Evolutionary conservation across 1,140 invertebrate species (phyloP).

Genomic region (Magallana angulata): DNA sequence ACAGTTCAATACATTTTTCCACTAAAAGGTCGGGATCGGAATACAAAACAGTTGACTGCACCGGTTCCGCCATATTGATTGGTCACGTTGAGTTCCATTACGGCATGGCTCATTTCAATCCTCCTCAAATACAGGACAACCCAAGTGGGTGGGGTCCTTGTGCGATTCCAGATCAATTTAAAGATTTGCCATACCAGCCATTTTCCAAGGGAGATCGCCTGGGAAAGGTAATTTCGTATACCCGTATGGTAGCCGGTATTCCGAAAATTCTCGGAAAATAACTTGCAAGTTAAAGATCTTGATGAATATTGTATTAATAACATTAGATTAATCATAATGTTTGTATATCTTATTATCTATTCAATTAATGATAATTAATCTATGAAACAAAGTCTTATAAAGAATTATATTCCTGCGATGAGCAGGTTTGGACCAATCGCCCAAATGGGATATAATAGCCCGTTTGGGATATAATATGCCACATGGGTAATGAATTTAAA

Average conservation of each 20-base stretch:
- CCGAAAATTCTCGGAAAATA: no score
- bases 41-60: neutral
- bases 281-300: no score
- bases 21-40: conserved; percentile 4
- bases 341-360: no score
- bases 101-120: conserved; percentile 75
- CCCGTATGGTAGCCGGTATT: neutral
- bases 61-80: conserved; percentile 33
- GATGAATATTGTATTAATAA: no score
- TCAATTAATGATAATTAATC: no score
- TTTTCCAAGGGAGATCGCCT: conserved; percentile 98
- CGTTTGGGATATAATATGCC: no score
- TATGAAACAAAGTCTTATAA: no score
- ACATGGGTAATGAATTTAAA: neutral
- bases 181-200: conserved; percentile 98
- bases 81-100: conserved; percentile 46
- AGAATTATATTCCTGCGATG: no score
- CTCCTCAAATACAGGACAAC: conserved; percentile 88
- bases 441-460: no score
- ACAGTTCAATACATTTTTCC: no score
- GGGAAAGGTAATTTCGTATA: conserved; percentile 87
- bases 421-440: no score
- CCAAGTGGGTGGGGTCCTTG: conserved; percentile 96
- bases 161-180: conserved; percentile 95
- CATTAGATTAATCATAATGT: no score